Evolutionary conservation across 2,113 vertebrate species (phyloP), one percentile per base, ranked within the genome.

Genomic region (Charina bottae): DNA sequence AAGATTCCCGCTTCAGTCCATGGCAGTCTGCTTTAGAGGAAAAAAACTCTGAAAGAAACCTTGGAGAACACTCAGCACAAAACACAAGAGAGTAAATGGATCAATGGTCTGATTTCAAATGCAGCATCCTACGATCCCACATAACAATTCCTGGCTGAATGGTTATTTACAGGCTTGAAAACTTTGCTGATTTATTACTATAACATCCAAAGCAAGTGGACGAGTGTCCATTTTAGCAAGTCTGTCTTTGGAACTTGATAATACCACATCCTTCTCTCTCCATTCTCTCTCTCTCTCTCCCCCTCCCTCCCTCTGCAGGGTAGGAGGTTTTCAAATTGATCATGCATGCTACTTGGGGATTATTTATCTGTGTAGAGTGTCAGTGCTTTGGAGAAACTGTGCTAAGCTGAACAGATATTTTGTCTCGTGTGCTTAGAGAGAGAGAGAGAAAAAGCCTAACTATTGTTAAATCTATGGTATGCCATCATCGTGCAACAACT

Each of bases 141-240:
- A 19, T 55, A 95, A 94, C 55, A 7, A 83, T 84, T 95, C 87
- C 90, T 95, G 55, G 37, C 2, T 59, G 28, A 72, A 86, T 72
- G 94, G 89, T 90, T 94, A 96, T 95, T 95, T n/a, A 21, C 21
- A 9, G 72, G 85, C 90, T 93, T 55, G 78, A 89, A 85, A 84
- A 95, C n/a, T 15, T 92, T 92, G 33, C 56, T 93, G 58, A 90
- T 91, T 94, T 94, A 93, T 95, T 93, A 95, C 37, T 49, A 0
- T 62, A 89, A 88, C 28, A 95, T 56, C 59, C 26, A 93, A 83
- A 95, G 92, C 94, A 91, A 60, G 53, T 42, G 68, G 56, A 90
- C 95, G 90, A 92, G 56, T 56, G 93, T 91, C 3, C 92, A 94
- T 96, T 93, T 88, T 89, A 85, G 7, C 49, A 85, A 37, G 28